Conservation (phyloP, 1,140 invertebrate genomes). For the Drosophila aff. region DNA sequence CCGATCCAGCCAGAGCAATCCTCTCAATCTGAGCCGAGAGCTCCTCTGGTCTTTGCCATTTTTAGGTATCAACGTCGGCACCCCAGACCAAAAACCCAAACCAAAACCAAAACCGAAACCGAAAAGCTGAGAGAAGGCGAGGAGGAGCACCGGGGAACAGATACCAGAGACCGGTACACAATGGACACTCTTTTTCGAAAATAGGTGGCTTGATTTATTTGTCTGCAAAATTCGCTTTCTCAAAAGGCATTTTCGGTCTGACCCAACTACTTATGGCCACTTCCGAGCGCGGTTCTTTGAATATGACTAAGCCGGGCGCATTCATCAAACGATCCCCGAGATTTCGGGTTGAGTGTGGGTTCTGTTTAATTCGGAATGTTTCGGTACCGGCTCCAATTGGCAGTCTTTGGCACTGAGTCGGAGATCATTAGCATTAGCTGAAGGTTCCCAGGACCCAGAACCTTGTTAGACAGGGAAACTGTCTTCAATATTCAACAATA, state of each 20-base stretch:
- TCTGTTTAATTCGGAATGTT: slow-evolving; percentile 28
- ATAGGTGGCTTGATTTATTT: slow-evolving; percentile 85
- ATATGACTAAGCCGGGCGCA: slow-evolving; percentile 50
- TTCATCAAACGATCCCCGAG: slow-evolving; percentile 32
- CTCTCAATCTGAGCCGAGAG: slow-evolving; percentile 69
- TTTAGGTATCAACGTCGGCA: slow-evolving; percentile 75
- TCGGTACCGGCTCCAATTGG: slow-evolving; percentile 10
- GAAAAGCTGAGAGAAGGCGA: slow-evolving; percentile 1
- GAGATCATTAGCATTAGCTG: slow-evolving; percentile 1
- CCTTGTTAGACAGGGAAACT: background rate
- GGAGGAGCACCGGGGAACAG: slow-evolving; percentile 6
- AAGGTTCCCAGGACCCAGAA: slow-evolving; percentile 5
- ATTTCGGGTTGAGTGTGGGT: slow-evolving; percentile 19
- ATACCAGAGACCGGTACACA: slow-evolving; percentile 59
- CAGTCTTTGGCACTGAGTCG: slow-evolving; percentile 2
- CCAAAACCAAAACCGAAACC: slow-evolving; percentile 15
- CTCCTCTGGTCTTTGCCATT: slow-evolving; percentile 71
- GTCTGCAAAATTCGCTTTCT: slow-evolving; percentile 84
- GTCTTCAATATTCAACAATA: background rate
- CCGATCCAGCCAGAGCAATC: slow-evolving; percentile 45
- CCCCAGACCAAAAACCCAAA: slow-evolving; percentile 47
- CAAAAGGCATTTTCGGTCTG: slow-evolving; percentile 72
- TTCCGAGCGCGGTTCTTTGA: slow-evolving; percentile 38
- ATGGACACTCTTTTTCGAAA: slow-evolving; percentile 76
- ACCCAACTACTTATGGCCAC: slow-evolving; percentile 51